Base-by-base conservation (phyloP, 2,888 invertebrate genomes). In the Notocelia uddmanniana region DNA sequence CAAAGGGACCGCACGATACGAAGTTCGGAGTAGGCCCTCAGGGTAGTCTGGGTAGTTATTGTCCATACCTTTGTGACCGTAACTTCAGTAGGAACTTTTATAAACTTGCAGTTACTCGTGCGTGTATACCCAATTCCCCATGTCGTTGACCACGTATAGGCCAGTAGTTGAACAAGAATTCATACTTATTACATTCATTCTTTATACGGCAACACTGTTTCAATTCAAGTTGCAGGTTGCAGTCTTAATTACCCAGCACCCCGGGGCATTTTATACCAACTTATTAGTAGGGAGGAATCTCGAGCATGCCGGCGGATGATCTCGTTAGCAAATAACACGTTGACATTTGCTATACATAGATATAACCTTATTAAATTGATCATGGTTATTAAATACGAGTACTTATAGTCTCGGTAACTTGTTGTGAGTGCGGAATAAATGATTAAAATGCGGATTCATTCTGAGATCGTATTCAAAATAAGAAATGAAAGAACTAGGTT, bases 221-320 rank as follows among this genome's bases (percentile, higher is more conserved):
- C 54, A 67, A 57, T 34, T 59, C 54, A 69, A 57, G 50, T 60
- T 74, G 68, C 68, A 63, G 66, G 50, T 60, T 74, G 68, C 68
- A 63, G 66, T 74, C 75, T 75, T 78, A 80, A 79, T 78, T 76
- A 77, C 77, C 55, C 62, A 23, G 31, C 19, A 55, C 60, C 70
- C 55, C n/a, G 26, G 67, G 60, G 67, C 72, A 64, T 68, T 57
- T 67, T 60, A 72, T 68, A 62, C 31, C 62, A 62, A 50, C 67
- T 48, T 72, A 72, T 62, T 72, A 67, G 55, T 60, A 31, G 6
- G 67, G 45, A 26, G 60, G 60, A 60, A 72, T 72, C 48, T 68
- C 48, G 18, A 37, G 66, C 59, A 31, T 26, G 41, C 70, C 34
- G 60, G 52, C 72, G 48, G 67, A 72, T 26, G 67, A 62, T 72